Percentiles rank a stretch among this genome's conserved stretches.
These are phyloP conservation scores for Plecotus auritus DNA, from an alignment of 2,113 vertebrate species.

Conservation along the genomic window DNA sequence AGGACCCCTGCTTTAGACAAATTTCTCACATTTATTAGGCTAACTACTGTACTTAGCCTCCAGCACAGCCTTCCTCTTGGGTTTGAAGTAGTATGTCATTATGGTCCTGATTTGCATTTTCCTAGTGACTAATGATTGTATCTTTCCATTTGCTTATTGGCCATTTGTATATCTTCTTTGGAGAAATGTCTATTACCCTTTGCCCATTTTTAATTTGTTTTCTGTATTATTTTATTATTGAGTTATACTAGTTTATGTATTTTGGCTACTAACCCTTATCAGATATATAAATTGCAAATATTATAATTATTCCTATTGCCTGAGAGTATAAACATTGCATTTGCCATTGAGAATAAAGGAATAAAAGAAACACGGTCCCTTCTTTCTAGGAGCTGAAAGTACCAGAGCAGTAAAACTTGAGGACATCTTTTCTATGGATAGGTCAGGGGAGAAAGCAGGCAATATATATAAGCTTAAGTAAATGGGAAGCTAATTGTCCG, in stretches of 20 bases:
- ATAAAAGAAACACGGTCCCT: not conserved
- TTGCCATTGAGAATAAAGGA: not conserved
- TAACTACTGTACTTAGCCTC: no score
- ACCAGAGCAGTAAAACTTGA: not conserved
- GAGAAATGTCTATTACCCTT: not conserved
- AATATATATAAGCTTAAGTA: not conserved
- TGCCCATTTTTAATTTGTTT: not conserved
- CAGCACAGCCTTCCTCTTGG: not conserved
- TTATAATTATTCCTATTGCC: not conserved
- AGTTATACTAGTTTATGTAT: not conserved
- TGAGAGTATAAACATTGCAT: not conserved
- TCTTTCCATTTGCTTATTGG: not conserved
- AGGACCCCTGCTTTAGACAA: no score
- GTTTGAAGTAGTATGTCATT: not conserved
- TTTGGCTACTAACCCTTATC: not conserved
- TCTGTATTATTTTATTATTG: not conserved
- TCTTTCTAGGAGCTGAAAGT: not conserved
- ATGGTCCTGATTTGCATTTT: not conserved
- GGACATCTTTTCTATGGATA: not conserved
- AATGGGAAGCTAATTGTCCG: not conserved
- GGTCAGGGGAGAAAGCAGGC: not conserved
- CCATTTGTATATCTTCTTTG: not conserved
- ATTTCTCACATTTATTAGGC: no score
- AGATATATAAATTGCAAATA: not conserved
- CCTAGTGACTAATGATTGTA: not conserved